A percentile compares a stretch with the other conserved stretches of the same genome.
phyloP scores from a whole-genome alignment of 2,888 invertebrate genomes.

The Rhingia rostrata region DNA sequence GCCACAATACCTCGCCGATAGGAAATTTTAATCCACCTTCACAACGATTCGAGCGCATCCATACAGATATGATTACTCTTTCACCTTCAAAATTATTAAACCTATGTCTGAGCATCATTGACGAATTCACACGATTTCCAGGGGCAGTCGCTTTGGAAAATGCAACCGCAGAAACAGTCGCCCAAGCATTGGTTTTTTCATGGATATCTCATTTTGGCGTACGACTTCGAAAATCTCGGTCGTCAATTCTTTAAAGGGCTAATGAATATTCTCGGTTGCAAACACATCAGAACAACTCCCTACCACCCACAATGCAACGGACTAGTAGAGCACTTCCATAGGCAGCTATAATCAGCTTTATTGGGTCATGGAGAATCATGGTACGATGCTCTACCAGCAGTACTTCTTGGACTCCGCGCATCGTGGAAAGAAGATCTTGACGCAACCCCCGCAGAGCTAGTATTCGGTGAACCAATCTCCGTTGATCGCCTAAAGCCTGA shows the following conservation, averaged over 20 bases:
- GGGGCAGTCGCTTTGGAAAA: slow-evolving; percentile 38
- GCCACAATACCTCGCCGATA: too few relatives aligned
- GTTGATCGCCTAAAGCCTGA: neutral
- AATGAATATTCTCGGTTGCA: slow-evolving; percentile 40
- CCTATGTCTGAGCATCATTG: slow-evolving; percentile 36
- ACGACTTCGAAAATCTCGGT: slow-evolving; percentile 77
- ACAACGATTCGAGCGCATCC: slow-evolving; percentile 17
- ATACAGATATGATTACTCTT: slow-evolving; percentile 2
- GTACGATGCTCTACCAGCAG: slow-evolving; percentile 41
- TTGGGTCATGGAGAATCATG: slow-evolving; percentile 65
- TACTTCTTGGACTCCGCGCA: slow-evolving; percentile 39
- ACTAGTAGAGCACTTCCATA: slow-evolving; percentile 78
- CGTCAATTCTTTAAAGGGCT: slow-evolving; percentile 45
- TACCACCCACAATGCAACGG: slow-evolving; percentile 78
- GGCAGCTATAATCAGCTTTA: slow-evolving; percentile 36
- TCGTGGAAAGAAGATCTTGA: slow-evolving; percentile 40
- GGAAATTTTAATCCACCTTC: too few relatives aligned
- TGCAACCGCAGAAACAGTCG: slow-evolving; percentile 43
- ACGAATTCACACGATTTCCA: too few relatives aligned
- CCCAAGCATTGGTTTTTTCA: slow-evolving; percentile 27
- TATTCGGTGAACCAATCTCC: slow-evolving; percentile 4
- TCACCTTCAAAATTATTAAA: slow-evolving; percentile 21
- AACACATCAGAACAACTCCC: slow-evolving; percentile 34
- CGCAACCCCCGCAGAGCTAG: slow-evolving; percentile 36
- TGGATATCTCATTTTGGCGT: slow-evolving; percentile 82